Conservation (phyloP, 1,140 invertebrate genomes). For the Meloidogyne hapla region DNA sequence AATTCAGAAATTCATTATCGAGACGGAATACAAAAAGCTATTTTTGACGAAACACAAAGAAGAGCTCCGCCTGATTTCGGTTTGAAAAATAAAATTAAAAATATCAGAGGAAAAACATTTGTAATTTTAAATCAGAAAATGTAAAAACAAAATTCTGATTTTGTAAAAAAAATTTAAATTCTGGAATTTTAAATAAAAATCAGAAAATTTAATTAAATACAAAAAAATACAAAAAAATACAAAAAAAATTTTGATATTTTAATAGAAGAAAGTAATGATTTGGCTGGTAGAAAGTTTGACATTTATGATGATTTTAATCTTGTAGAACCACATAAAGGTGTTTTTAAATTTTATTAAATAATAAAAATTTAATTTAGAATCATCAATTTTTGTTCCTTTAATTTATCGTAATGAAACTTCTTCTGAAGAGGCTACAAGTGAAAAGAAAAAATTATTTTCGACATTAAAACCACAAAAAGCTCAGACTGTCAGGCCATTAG, state of each 20-base stretch:
- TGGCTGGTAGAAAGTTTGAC: slow-evolving; percentile 34
- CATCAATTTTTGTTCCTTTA: slow-evolving; percentile 53
- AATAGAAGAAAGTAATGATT: slow-evolving; percentile 25
- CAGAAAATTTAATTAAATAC: too few species aligned
- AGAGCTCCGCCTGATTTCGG: slow-evolving; percentile 36
- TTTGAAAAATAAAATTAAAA: slow-evolving; percentile 23
- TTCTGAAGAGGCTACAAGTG: slow-evolving; percentile 40
- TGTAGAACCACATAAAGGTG: slow-evolving; percentile 37
- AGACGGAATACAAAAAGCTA: slow-evolving; percentile 56
- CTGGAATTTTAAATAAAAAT: neutral
- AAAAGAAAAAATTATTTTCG: neutral
- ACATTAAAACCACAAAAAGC: slow-evolving; percentile 32
- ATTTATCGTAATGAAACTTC: slow-evolving; percentile 56
- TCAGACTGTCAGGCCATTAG: slow-evolving; percentile 30
- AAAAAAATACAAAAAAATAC: neutral
- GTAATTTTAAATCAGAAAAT: too few species aligned
- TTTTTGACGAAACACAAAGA: slow-evolving; percentile 54
- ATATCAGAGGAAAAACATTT: slow-evolving; percentile 16
- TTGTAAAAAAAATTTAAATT: too few species aligned
- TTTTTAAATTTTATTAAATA: neutral
- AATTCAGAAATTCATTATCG: slow-evolving; percentile 38
- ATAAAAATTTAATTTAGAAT: slow-evolving; percentile 37
- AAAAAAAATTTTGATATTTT: slow-evolving; percentile 26
- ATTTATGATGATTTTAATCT: slow-evolving; percentile 54
- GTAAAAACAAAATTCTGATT: too few species aligned